These are phyloP conservation scores for Tylochromis polylepis DNA, from an alignment of 2,113 vertebrate species.

Conservation along the genomic window DNA sequence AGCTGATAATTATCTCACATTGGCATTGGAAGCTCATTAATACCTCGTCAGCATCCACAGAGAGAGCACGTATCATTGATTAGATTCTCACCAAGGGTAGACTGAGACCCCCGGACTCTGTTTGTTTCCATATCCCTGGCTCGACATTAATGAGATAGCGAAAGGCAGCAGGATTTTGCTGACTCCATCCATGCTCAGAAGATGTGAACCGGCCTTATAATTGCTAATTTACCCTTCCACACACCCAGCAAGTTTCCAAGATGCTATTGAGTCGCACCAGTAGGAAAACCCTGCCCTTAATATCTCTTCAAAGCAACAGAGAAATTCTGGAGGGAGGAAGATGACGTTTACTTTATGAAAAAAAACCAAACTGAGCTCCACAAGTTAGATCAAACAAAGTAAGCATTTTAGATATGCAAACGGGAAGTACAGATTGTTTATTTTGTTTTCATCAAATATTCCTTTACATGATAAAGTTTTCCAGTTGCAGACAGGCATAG, in stretches of 20 bases:
- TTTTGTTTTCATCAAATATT: constrained; percentile 9
- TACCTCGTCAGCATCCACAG: constrained; percentile 47
- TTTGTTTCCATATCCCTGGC: constrained; percentile 38
- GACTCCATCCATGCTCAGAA: constrained; percentile 43
- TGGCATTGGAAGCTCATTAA: constrained; percentile 64
- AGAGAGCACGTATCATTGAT: constrained; percentile 55
- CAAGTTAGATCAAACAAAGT: constrained; percentile 27
- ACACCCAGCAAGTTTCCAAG: constrained; percentile 33
- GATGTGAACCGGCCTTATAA: constrained; percentile 54
- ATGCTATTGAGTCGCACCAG: constrained; percentile 21
- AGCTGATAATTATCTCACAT: constrained; percentile 60
- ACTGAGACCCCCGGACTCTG: constrained; percentile 18
- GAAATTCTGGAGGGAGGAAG: not conserved
- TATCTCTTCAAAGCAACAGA: constrained; percentile 24
- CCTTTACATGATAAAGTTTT: not conserved
- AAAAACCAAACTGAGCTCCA: not conserved
- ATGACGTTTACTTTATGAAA: constrained; percentile 24
- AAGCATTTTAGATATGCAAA: not conserved
- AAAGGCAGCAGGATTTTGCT: constrained; percentile 47
- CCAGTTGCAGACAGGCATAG: not conserved
- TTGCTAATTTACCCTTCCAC: constrained; percentile 50
- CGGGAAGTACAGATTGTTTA: constrained; percentile 12
- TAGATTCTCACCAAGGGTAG: constrained; percentile 44
- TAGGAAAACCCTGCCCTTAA: constrained; percentile 22
- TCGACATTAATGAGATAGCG: constrained; percentile 57